Conservation (phyloP, 64 coral and sea anemone species). For the Pocillopora verrucosa region DNA sequence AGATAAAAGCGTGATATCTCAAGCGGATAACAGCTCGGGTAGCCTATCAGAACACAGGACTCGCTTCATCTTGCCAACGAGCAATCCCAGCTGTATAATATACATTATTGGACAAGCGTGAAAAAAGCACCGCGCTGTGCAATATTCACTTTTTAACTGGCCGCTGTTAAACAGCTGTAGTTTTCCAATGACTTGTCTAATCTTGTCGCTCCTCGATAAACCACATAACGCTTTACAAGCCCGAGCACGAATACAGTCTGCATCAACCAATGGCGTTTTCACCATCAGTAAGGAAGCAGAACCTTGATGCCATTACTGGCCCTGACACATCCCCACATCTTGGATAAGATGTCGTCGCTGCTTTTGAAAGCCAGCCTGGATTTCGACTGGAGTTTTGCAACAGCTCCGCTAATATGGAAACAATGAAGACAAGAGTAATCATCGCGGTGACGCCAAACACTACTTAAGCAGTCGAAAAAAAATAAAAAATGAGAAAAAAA, state of each 20-base stretch:
- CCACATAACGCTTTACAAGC: slow-evolving; percentile 93
- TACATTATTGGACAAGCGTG: too few relatives aligned
- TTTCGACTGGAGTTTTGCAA: slow-evolving; percentile 52
- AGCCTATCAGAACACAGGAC: too few relatives aligned
- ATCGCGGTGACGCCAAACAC: not conserved
- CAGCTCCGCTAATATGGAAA: slow-evolving; percentile 51
- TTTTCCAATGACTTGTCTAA: slow-evolving; percentile 94
- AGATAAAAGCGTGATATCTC: too few relatives aligned
- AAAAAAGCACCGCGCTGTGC: not conserved
- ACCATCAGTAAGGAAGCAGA: slow-evolving; percentile 80
- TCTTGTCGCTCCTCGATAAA: slow-evolving; percentile 91
- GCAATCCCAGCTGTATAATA: not conserved
- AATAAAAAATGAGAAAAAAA: too few relatives aligned
- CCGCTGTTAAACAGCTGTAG: slow-evolving; percentile 90
- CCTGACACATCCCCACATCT: slow-evolving; percentile 86
- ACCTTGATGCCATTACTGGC: slow-evolving; percentile 90
- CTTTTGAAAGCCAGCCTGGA: slow-evolving; percentile 39
- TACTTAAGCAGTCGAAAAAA: not conserved
- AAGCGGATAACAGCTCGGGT: too few relatives aligned
- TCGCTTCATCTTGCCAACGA: too few relatives aligned
- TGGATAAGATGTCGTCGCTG: slow-evolving; percentile 59
- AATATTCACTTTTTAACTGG: slow-evolving; percentile 88
- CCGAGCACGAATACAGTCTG: slow-evolving; percentile 87
- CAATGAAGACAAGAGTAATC: not conserved
- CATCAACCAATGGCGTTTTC: slow-evolving; percentile 90